Base-by-base conservation (phyloP, 2,888 invertebrate genomes). In the Lysandra bellargus region DNA sequence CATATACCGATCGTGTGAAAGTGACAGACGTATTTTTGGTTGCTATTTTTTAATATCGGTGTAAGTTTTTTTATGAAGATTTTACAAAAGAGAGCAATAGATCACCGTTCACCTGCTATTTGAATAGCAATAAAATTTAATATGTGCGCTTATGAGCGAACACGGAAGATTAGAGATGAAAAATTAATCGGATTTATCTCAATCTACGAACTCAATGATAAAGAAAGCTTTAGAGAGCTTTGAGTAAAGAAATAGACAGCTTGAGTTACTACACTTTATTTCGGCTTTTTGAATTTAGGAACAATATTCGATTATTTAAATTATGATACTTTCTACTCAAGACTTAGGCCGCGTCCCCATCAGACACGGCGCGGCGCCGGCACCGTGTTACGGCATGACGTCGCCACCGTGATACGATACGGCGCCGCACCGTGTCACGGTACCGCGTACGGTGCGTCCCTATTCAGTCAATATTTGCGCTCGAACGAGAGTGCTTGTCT, bases 1-100 rank as follows among this genome's bases (percentile, higher is more conserved):
- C 80, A 79, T 80, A 80, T 81, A 80, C 78, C 78, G 78, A 79
- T 78, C 37, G 89, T 80, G 81, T 80, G 87, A 93, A 79, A 80
- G 88, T 85, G 93, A 92, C 81, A 83, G 84, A 74, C 53, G 40
- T 64, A 79, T 78, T 81, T 82, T 79, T 75, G 49, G 75, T n/a
- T 74, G 37, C 64, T 60, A 72, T 75, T 78, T 78, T 78, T 78
- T 64, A 57, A 30, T 44, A 78, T 64, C n/a, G 49, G 30, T 33
- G 37, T 30, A 61, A 61, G 64, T 37, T 61, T 78, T 60, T 64
- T 78, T 7, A 78, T 60, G 12, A 37, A 78, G 44, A 23, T 78
- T 78, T 78, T 78, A 78, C 44, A 64, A 53, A 40, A 74, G 69
- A 74, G 40, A 74, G 74, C 53, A 76, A 76, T 53, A 76, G 57